A percentile compares a stretch with the other conserved stretches of the same genome.
Evolutionary conservation across 2,888 invertebrate species (phyloP).

Genomic region (Laothoe populi): DNA sequence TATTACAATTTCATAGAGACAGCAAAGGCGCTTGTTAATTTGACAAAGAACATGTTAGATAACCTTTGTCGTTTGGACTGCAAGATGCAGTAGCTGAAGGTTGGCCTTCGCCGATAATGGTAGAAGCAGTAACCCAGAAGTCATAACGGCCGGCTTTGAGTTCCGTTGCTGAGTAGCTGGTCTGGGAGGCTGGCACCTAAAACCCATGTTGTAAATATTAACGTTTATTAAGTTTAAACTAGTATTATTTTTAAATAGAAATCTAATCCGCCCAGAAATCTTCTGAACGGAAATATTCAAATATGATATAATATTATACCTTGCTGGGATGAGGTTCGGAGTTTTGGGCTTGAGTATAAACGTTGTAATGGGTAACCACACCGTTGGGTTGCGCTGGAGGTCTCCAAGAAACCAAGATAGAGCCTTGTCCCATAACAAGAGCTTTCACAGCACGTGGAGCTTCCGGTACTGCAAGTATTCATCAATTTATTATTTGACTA

Average conservation of each 20-base stretch:
- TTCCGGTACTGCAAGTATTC: slow-evolving; percentile 90
- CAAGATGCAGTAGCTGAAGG: slow-evolving; percentile 94
- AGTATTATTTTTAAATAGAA: no score
- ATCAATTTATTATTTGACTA: background rate
- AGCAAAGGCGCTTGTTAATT: background rate
- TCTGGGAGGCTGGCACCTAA: slow-evolving; percentile 90
- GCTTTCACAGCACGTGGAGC: slow-evolving; percentile 97
- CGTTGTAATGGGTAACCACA: slow-evolving; percentile 95
- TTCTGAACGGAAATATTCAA: no score
- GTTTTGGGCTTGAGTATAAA: slow-evolving; percentile 92
- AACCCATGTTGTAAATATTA: slow-evolving; percentile 14
- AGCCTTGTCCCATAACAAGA: slow-evolving; percentile 95
- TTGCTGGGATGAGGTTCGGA: slow-evolving; percentile 90
- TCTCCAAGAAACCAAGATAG: slow-evolving; percentile 97
- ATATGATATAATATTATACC: slow-evolving; percentile 59
- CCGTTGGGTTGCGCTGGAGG: slow-evolving; percentile 97
- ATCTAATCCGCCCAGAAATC: no score
- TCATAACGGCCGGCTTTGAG: slow-evolving; percentile 94
- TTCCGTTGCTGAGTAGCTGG: slow-evolving; percentile 94
- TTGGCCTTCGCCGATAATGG: slow-evolving; percentile 97
- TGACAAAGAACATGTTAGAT: slow-evolving; percentile 20
- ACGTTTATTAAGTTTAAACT: no score
- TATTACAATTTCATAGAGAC: background rate
- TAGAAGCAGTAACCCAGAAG: slow-evolving; percentile 97
- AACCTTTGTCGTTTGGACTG: slow-evolving; percentile 92